Evolutionary conservation across 2,797 vertebrate species (phyloP), one percentile per base, ranked within the genome.

Genomic region (Falco naumanni): DNA sequence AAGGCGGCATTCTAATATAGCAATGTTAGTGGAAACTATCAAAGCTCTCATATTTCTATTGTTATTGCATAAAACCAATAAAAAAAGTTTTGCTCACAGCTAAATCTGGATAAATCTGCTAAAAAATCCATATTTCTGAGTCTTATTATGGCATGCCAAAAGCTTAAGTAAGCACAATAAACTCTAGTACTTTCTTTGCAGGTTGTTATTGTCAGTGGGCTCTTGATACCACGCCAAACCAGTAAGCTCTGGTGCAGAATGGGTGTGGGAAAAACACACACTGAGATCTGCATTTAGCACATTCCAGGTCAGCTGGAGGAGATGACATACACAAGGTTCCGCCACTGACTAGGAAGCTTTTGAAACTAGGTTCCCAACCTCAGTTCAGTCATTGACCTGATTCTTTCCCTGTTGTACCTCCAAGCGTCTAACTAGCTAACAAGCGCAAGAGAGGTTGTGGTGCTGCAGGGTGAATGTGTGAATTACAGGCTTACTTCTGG

Each of bases 241-340:
- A 19, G 12, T 16, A 65, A 76, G 39, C 28, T 34, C 1, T 6
- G 22, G 5, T 45, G 69, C 8, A 28, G 54, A 91, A 81, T 5
- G 3, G 2, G 2, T 61, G 4, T 54, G 21, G 15, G 41, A 57
- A 89, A 76, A 65, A 9, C 2, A 47, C 10, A n/a, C 9, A 20
- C 24, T 0, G 5, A 39, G 56, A 45, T 11, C 45, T 1, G 4
- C 7, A 8, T 48, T 37, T 41, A 41, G 7, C 25, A 50, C 3
- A 1, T 84, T 87, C 72, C 45, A 63, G 63, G 26, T 61, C 53
- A 93, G 9, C 8, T 65, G 16, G 33, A 92, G 39, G 7, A 84
- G 39, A 47, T 13, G 21, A 3, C 11, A 10, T 72, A n/a, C 9
- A 29, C 31, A 51, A 68, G 10, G 25, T 22, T 90, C 37, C 20